Percentiles rank a stretch among this genome's conserved stretches.
Evolutionary conservation across 1,140 invertebrate species (phyloP).

Genomic region (Cherax quadricarinatus): DNA sequence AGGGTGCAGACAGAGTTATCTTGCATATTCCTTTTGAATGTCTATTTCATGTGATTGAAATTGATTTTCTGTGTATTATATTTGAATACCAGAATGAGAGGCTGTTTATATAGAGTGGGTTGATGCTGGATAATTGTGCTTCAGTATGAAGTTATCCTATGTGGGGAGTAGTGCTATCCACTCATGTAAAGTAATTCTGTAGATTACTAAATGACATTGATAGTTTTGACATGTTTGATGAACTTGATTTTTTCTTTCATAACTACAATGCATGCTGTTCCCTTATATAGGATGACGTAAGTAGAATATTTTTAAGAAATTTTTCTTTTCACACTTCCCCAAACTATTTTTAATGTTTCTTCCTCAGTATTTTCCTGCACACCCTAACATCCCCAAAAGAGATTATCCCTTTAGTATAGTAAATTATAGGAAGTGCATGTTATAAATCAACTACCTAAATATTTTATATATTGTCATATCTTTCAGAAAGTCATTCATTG

Average conservation of each 20-base stretch:
- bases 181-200: background rate
- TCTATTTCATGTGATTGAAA: too few relatives aligned
- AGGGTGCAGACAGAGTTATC: too few relatives aligned
- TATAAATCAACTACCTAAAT: too few relatives aligned
- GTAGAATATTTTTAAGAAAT: slow-evolving; percentile 17
- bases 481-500: too few relatives aligned
- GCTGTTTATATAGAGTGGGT: background rate
- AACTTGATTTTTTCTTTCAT: slow-evolving; percentile 39
- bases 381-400: too few relatives aligned
- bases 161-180: background rate
- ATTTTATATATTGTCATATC: too few relatives aligned
- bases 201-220: background rate
- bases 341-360: too few relatives aligned
- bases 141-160: background rate
- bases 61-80: too few relatives aligned
- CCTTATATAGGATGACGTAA: slow-evolving; percentile 56
- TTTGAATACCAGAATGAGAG: background rate
- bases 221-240: slow-evolving; percentile 13
- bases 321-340: slow-evolving; percentile 3
- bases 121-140: background rate
- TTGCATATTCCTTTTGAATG: too few relatives aligned
- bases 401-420: too few relatives aligned
- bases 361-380: too few relatives aligned
- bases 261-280: slow-evolving; percentile 49
- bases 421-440: too few relatives aligned